phyloP scores from a whole-genome alignment of 1,140 invertebrate species.

The Ladona fulva region DNA sequence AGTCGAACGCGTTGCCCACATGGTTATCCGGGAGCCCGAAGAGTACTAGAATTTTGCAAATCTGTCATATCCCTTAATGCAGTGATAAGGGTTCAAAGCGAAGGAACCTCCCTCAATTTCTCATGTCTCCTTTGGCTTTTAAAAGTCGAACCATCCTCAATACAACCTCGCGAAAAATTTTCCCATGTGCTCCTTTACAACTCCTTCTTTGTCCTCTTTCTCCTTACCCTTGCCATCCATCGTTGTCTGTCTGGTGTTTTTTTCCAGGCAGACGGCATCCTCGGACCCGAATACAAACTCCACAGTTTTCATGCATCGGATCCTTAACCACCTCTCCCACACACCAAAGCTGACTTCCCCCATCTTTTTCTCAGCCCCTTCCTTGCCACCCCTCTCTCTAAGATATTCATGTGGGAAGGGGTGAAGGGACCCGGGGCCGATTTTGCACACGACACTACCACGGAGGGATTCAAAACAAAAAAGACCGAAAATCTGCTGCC shows the following conservation, averaged over 20 bases:
- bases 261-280: background rate
- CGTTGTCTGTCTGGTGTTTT: background rate
- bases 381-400: background rate
- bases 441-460: background rate
- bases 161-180: too few relatives aligned
- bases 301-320: background rate
- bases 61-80: too few relatives aligned
- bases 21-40: too few relatives aligned
- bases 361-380: background rate
- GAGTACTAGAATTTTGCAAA: too few relatives aligned
- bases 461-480: background rate
- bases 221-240: background rate
- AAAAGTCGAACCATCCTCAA: too few relatives aligned
- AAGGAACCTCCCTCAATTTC: too few relatives aligned
- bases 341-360: background rate
- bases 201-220: too few relatives aligned
- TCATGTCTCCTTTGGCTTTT: too few relatives aligned
- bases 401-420: slow-evolving; percentile 3
- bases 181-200: too few relatives aligned
- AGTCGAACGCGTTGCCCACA: too few relatives aligned
- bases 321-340: background rate
- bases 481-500: background rate
- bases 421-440: background rate
- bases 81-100: too few relatives aligned
- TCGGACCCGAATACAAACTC: background rate